These are phyloP conservation scores for Parasteatoda lunata DNA, from an alignment of 2,888 invertebrate genomes.

Conservation along the genomic window DNA sequence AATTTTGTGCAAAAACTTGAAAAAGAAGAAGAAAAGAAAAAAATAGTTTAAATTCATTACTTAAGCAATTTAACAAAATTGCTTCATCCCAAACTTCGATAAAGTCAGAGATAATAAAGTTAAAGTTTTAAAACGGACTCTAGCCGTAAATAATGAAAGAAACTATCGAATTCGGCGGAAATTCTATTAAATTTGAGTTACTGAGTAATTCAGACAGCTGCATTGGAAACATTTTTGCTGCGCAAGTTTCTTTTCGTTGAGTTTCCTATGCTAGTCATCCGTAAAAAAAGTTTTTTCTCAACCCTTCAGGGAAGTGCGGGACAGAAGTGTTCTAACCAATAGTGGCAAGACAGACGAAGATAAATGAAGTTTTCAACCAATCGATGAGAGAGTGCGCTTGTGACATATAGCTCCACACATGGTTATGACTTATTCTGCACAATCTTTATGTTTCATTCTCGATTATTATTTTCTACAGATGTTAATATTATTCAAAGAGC, in stretches of 20 bases:
- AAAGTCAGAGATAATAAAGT: too few species aligned
- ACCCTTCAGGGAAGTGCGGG: background rate
- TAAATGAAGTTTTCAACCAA: conserved; percentile 11
- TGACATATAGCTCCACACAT: background rate
- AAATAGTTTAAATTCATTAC: too few species aligned
- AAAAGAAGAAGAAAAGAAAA: too few species aligned
- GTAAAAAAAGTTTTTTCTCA: background rate
- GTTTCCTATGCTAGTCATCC: background rate
- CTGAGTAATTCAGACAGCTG: conserved; percentile 20
- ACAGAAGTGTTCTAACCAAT: conserved; percentile 3
- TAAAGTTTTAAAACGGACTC: too few species aligned
- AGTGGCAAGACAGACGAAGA: conserved; percentile 22
- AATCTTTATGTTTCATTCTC: background rate
- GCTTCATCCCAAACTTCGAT: too few species aligned
- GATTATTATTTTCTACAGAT: background rate
- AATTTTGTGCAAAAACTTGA: too few species aligned
- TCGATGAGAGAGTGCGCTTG: conserved; percentile 3
- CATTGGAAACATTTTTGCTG: conserved; percentile 22
- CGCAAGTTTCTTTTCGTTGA: conserved; percentile 5
- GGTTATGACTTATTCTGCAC: background rate
- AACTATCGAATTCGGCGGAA: background rate
- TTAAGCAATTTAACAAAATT: too few species aligned
- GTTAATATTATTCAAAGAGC: too few species aligned
- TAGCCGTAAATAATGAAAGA: too few species aligned
- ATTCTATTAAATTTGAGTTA: background rate